A percentile compares a stretch with the other conserved stretches of the same genome.
Conservation (phyloP, 1,140 invertebrate genomes). For the Archivesica marissinica region DNA sequence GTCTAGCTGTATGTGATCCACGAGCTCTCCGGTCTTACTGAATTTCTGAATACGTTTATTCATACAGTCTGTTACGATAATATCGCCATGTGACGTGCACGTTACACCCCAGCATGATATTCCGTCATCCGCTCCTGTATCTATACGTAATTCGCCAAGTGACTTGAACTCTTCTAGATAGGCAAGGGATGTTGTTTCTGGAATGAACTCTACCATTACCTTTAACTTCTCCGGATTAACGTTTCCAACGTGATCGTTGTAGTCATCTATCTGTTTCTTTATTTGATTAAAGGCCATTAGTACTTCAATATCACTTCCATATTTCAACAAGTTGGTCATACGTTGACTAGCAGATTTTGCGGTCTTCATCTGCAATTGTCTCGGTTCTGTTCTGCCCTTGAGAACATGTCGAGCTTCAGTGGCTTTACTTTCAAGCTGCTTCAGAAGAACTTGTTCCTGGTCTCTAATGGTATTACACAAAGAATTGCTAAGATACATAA, state of each 20-base stretch:
- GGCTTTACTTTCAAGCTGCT: slow-evolving; percentile 64
- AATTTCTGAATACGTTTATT: slow-evolving; percentile 79
- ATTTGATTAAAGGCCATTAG: slow-evolving; percentile 73
- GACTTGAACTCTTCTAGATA: slow-evolving; percentile 70
- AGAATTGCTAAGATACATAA: slow-evolving; percentile 63
- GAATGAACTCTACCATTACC: slow-evolving; percentile 72
- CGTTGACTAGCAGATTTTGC: slow-evolving; percentile 70
- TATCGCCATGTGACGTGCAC: slow-evolving; percentile 75
- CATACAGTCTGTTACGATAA: slow-evolving; percentile 78
- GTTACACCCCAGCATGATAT: slow-evolving; percentile 77
- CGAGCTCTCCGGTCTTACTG: slow-evolving; percentile 74
- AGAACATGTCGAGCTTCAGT: slow-evolving; percentile 59
- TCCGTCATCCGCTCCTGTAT: slow-evolving; percentile 72
- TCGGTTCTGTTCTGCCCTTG: slow-evolving; percentile 63
- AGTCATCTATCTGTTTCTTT: slow-evolving; percentile 66
- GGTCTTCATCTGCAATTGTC: slow-evolving; percentile 64
- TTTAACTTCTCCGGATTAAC: slow-evolving; percentile 64
- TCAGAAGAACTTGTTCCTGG: slow-evolving; percentile 68
- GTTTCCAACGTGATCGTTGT: slow-evolving; percentile 66
- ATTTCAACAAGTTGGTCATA: slow-evolving; percentile 73
- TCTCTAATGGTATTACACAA: slow-evolving; percentile 69
- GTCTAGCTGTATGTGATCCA: slow-evolving; percentile 78
- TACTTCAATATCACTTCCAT: slow-evolving; percentile 78
- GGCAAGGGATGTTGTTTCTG: slow-evolving; percentile 66
- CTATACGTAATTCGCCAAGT: slow-evolving; percentile 72